Evolutionary conservation across 1,140 invertebrate genomes (phyloP).

Genomic region (Pachypeltis micranthus): DNA sequence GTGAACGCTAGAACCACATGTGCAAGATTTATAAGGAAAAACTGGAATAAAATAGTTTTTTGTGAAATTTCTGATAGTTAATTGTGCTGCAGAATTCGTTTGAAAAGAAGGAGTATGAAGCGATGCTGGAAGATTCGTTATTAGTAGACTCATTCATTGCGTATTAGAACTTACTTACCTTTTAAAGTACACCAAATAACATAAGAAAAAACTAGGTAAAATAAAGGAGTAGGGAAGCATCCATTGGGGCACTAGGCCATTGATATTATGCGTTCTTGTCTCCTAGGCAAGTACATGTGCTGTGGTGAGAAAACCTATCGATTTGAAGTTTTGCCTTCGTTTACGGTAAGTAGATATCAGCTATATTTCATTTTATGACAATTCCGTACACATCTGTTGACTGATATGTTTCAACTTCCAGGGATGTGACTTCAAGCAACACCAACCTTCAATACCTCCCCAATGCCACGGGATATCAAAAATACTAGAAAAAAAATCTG

Average conservation of each 20-base stretch:
- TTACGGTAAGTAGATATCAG: constrained; percentile 20
- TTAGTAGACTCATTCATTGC: no score
- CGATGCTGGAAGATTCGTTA: no score
- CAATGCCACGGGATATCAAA: not conserved
- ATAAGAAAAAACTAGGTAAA: no score
- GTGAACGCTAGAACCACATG: no score
- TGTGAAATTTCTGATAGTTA: no score
- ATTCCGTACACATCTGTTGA: no score
- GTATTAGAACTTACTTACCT: no score
- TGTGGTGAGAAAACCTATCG: constrained; percentile 70
- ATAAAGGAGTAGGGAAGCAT: constrained; percentile 28
- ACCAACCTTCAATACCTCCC: constrained; percentile 10
- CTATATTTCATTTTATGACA: not conserved
- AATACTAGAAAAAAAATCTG: not conserved
- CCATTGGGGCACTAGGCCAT: constrained; percentile 5
- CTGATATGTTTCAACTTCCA: not conserved
- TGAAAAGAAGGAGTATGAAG: no score
- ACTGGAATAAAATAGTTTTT: no score
- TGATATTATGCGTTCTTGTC: constrained; percentile 20
- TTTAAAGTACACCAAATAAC: no score
- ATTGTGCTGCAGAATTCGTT: no score
- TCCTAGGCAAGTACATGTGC: constrained; percentile 56
- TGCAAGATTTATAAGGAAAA: no score
- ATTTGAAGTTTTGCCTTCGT: constrained; percentile 52
- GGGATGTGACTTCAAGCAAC: constrained; percentile 7